These are phyloP conservation scores for Perizoma affinitatum DNA, from an alignment of 2,888 invertebrate genomes.

Conservation along the genomic window DNA sequence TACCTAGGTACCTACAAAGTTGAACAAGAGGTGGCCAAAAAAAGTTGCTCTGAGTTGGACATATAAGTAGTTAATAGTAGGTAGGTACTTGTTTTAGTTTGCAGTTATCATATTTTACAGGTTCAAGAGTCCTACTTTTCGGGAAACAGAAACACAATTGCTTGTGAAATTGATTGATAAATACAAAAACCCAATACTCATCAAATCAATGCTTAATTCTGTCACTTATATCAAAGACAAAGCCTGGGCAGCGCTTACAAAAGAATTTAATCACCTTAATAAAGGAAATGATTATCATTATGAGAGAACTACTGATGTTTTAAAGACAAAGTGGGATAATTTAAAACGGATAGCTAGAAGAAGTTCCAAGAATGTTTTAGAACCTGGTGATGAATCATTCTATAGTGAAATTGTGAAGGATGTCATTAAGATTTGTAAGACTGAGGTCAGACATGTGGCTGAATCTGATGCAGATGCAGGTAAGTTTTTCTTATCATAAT, in stretches of 20 bases:
- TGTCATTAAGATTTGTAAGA: conserved; percentile 36
- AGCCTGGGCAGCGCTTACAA: conserved; percentile 66
- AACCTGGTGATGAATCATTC: conserved; percentile 46
- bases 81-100: too few relatives aligned
- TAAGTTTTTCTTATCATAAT: conserved; percentile 2
- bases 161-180: conserved; percentile 62
- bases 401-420: conserved; percentile 53
- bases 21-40: too few relatives aligned
- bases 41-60: too few relatives aligned
- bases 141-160: conserved; percentile 57
- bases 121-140: conserved; percentile 64
- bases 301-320: conserved; percentile 53
- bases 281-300: conserved; percentile 45
- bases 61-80: too few relatives aligned
- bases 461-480: conserved; percentile 14
- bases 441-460: conserved; percentile 24
- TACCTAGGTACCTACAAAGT: too few relatives aligned
- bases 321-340: conserved; percentile 73
- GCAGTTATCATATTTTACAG: conserved; percentile 28
- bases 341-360: conserved; percentile 62
- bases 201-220: conserved; percentile 58
- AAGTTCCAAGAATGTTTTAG: conserved; percentile 56
- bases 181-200: conserved; percentile 62
- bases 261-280: conserved; percentile 58
- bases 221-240: conserved; percentile 61